Base-by-base conservation (phyloP, 2,888 invertebrate species). In the Lasiommata megera region DNA sequence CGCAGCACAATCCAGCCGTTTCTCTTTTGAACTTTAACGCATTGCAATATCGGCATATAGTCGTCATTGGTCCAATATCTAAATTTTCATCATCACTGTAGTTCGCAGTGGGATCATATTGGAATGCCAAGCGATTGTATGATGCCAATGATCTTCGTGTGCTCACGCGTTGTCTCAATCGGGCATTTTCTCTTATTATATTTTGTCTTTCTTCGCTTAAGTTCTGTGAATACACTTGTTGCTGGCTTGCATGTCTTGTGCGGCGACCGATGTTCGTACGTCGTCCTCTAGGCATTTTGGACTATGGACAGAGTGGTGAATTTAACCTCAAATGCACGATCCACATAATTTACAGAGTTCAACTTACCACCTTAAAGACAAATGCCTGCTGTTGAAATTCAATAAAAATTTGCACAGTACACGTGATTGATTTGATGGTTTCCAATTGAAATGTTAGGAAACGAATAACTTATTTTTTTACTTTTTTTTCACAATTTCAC, bases 1-100 rank as follows among this genome's bases (percentile, higher is more conserved):
- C 69, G 69, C 79, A 83, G 67, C 78, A 82, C 70, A 81, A 72
- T 66, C 77, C 81, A 66, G 69, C 65, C 46, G 76, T 62, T 76
- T 82, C 78, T 62, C 69, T 70, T 67, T 67, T 71, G 60, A 67
- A 77, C 63, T 76, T 77, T 50, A 75, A 68, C 57, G 76, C 72
- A 61, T 70, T 70, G 64, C 76, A 76, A 74, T 73, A 68, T 69
- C 41, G 52, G 63, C 77, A 76, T 64, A 74, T 60, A 56, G 58
- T 65, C 64, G 67, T 68, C 74, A 78, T 73, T 67, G 58, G 56
- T 62, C 70, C 69, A 68, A 74, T 71, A 63, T 58, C 67, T 62
- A 71, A 68, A 63, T 66, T 68, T 67, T 68, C 58, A 66, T 72
- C 67, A 66, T 66, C 62, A 66, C 67, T 70, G 66, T 73, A 69